phyloP scores from a whole-genome alignment of 2,113 vertebrate species.

The Chitala chitala region DNA sequence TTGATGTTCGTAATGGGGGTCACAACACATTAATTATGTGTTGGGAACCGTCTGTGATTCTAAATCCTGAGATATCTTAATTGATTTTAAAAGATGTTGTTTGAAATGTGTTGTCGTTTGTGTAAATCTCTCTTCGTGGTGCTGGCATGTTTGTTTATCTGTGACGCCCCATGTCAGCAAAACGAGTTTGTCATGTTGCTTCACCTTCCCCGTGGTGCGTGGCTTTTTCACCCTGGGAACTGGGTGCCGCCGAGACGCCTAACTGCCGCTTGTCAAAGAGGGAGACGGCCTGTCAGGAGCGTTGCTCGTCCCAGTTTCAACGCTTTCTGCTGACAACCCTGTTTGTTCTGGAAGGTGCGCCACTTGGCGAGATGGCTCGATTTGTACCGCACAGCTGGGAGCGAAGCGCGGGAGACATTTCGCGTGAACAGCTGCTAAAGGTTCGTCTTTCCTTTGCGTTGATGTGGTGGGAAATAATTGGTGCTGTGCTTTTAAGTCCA shows the following conservation, averaged over 20 bases:
- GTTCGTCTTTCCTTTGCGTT: conserved; percentile 66
- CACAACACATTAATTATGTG: no score
- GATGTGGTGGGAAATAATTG: conserved; percentile 70
- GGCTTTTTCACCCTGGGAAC: not conserved
- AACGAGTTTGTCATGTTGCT: no score
- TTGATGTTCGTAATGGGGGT: no score
- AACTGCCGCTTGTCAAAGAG: not conserved
- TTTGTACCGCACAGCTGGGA: conserved; percentile 63
- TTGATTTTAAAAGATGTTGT: no score
- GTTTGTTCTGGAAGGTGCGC: conserved; percentile 33
- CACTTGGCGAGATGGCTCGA: conserved; percentile 49
- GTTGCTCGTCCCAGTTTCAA: conserved; percentile 32
- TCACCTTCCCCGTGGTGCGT: not conserved
- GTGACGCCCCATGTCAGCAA: no score
- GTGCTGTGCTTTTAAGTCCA: conserved; percentile 63
- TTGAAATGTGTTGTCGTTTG: no score
- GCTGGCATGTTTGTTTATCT: no score
- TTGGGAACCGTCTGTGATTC: no score
- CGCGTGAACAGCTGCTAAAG: conserved; percentile 63
- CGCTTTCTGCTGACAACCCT: conserved; percentile 28
- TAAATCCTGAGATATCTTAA: no score
- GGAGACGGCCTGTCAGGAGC: not conserved
- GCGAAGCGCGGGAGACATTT: conserved; percentile 47
- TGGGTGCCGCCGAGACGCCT: not conserved
- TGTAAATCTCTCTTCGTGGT: no score